A percentile compares a stretch with the other conserved stretches of the same genome.
Evolutionary conservation across 2,113 vertebrate species (phyloP).

Genomic region (Etheostoma spectabile): DNA sequence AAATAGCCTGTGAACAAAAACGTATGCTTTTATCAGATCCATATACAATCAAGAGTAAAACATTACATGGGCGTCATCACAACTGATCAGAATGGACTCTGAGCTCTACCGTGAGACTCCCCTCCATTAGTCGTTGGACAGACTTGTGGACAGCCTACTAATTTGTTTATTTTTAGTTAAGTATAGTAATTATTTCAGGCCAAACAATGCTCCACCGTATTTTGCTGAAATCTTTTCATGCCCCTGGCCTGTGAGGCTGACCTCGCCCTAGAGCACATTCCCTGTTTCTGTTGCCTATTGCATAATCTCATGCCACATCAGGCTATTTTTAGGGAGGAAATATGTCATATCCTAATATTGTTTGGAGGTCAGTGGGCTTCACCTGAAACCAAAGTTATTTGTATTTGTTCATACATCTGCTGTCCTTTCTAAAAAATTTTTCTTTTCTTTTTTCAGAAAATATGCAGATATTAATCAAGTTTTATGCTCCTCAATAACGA

Average conservation of each 20-base stretch:
- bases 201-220: background rate
- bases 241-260: conserved; percentile 9
- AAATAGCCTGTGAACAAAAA: background rate
- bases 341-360: conserved; percentile 36
- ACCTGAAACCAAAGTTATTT: background rate
- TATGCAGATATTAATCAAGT: background rate
- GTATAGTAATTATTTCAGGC: conserved; percentile 28
- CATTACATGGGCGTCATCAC: background rate
- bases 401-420: background rate
- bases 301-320: conserved; percentile 42
- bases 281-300: conserved; percentile 20
- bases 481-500: background rate
- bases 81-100: background rate
- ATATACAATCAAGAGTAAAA: background rate
- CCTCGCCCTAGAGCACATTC: conserved; percentile 21
- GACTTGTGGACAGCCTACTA: conserved; percentile 8
- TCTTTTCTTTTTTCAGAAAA: background rate
- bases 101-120: background rate
- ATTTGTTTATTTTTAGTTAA: conserved; percentile 40
- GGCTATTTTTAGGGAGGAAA: conserved; percentile 44
- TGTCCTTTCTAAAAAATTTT: background rate
- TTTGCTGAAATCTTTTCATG: conserved; percentile 27
- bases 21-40: conserved; percentile 2
- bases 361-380: conserved; percentile 8
- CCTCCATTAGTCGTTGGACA: background rate